phyloP scores from a whole-genome alignment of 2,797 vertebrate genomes.

The Rallus crepitans region DNA sequence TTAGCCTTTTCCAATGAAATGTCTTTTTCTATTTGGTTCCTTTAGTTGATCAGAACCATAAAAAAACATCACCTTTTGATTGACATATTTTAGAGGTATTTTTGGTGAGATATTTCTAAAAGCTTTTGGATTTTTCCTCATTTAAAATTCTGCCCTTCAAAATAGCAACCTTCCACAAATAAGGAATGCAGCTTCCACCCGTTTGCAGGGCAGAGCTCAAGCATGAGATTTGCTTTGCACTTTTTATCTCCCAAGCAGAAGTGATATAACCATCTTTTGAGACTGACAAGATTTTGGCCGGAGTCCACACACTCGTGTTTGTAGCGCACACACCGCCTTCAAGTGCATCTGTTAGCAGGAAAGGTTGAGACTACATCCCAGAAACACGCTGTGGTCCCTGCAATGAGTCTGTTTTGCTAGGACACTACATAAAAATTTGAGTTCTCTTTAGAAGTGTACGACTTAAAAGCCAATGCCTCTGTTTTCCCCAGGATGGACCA shows the following conservation, averaged over 20 bases:
- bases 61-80: not conserved
- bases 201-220: not conserved
- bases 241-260: not conserved
- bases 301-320: not conserved
- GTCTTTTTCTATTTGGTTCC: not conserved
- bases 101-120: not conserved
- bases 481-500: not conserved
- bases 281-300: not conserved
- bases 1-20: not conserved
- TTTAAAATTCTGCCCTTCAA: not conserved
- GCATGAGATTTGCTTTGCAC: not conserved
- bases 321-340: not conserved
- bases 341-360: not conserved
- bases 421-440: fast-evolving
- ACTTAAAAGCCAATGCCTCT: not conserved
- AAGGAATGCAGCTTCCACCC: not conserved
- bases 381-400: not conserved
- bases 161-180: not conserved
- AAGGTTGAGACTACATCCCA: not conserved
- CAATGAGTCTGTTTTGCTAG: not conserved
- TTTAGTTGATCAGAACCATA: not conserved
- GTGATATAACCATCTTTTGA: not conserved
- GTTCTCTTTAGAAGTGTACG: not conserved
- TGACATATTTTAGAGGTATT: not conserved
- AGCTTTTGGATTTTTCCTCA: not conserved